These are phyloP conservation scores for Mesocricetus auratus DNA, from an alignment of 2,113 vertebrate species.

Conservation along the genomic window DNA sequence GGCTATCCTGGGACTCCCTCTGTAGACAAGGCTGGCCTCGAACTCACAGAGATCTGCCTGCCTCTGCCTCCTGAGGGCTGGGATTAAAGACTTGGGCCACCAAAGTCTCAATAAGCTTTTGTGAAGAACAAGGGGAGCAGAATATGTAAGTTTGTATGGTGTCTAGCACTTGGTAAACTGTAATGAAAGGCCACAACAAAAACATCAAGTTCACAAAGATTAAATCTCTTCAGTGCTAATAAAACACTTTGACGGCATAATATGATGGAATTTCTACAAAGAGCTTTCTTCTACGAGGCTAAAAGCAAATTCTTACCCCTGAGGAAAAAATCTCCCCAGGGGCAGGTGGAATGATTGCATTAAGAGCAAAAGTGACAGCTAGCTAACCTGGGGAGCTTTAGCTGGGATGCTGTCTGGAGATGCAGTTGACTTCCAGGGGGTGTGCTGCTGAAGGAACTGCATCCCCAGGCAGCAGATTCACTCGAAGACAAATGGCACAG, in stretches of 20 bases:
- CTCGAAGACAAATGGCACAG: not conserved
- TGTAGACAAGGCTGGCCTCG: too few species aligned
- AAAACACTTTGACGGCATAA: not conserved
- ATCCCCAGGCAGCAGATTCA: not conserved
- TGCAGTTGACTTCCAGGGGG: not conserved
- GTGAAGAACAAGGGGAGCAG: not conserved
- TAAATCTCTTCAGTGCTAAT: not conserved
- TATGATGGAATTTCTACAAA: not conserved
- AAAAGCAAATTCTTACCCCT: constrained; percentile 29
- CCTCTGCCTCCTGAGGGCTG: too few species aligned
- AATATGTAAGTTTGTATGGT: not conserved
- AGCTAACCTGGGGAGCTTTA: not conserved
- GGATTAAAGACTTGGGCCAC: too few species aligned
- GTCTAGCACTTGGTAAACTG: not conserved
- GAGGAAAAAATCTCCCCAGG: not conserved
- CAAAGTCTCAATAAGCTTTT: too few species aligned
- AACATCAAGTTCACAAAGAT: constrained; percentile 10
- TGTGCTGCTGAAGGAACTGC: not conserved
- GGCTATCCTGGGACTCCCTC: too few species aligned
- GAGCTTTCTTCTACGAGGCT: constrained; percentile 24
- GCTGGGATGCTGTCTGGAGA: constrained; percentile 37
- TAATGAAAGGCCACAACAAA: not conserved
- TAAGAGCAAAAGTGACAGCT: not conserved
- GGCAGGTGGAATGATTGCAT: constrained; percentile 18
- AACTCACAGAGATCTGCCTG: too few species aligned